Percentiles rank a stretch among this genome's conserved stretches.
phyloP scores from a whole-genome alignment of 2,113 vertebrate genomes.

The Alouatta palliata region DNA sequence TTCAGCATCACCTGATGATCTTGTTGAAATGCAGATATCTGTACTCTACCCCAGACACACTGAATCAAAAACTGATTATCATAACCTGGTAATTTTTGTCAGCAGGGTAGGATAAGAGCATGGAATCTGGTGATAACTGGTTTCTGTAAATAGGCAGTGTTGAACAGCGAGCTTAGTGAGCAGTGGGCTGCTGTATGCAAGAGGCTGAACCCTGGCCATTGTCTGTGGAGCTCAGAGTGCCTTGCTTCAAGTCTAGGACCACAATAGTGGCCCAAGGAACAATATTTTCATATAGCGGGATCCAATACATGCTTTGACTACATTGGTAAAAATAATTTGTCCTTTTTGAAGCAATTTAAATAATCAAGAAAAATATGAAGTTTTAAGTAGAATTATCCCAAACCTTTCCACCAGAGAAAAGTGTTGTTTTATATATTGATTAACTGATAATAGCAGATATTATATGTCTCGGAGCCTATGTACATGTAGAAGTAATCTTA shows the following conservation, averaged over 20 bases:
- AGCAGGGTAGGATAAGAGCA: not conserved
- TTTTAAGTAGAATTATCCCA: not conserved
- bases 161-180: not conserved
- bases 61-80: rapidly evolving
- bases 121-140: not conserved
- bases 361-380: not conserved
- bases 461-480: not conserved
- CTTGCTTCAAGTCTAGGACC: not conserved
- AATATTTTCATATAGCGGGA: not conserved
- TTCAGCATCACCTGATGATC: not conserved
- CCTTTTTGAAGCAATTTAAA: not conserved
- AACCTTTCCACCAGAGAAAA: not conserved
- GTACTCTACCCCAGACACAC: not conserved
- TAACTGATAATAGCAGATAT: not conserved
- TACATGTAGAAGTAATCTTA: not conserved
- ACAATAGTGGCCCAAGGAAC: not conserved
- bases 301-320: not conserved
- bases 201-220: not conserved
- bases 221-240: not conserved
- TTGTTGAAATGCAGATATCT: not conserved
- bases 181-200: not conserved
- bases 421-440: not conserved
- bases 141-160: not conserved
- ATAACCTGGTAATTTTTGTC: not conserved
- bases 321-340: not conserved